These are phyloP conservation scores for Drosophila kepulauana DNA, from an alignment of 1,140 invertebrate genomes.

Conservation along the genomic window DNA sequence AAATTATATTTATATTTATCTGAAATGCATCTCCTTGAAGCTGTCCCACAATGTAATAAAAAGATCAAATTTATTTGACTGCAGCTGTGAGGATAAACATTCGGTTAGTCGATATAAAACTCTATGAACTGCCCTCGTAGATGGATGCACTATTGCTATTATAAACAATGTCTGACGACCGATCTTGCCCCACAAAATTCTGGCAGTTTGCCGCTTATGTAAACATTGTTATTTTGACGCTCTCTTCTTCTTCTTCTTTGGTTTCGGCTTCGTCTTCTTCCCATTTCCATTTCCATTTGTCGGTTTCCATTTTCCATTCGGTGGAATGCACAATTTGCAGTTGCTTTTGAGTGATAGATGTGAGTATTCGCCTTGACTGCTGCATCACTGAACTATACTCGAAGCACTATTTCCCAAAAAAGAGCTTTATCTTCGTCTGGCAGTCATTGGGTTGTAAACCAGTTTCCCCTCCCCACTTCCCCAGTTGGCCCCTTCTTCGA, in stretches of 20 bases:
- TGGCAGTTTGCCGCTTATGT: constrained; percentile 36
- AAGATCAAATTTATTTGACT: neutral
- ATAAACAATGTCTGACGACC: constrained; percentile 29
- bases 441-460: constrained; percentile 26
- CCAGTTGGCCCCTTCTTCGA: constrained; percentile 10
- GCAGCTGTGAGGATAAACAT: neutral
- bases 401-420: neutral
- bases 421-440: no score
- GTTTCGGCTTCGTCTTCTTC: no score
- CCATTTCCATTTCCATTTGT: constrained; percentile 3
- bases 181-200: constrained; percentile 46
- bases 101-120: neutral
- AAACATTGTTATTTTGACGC: constrained; percentile 34
- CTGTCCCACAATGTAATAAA: no score
- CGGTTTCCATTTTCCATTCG: constrained; percentile 8
- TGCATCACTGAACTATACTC: neutral
- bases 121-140: constrained; percentile 11
- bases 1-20: no score
- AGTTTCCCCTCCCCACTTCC: constrained; percentile 29
- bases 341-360: constrained; percentile 35
- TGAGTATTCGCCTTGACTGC: constrained; percentile 1
- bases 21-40: no score
- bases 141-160: constrained; percentile 14
- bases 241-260: constrained; percentile 6
- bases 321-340: constrained; percentile 33